Base-by-base conservation (phyloP, 2,797 vertebrate genomes). In the Sebastes alutus region DNA sequence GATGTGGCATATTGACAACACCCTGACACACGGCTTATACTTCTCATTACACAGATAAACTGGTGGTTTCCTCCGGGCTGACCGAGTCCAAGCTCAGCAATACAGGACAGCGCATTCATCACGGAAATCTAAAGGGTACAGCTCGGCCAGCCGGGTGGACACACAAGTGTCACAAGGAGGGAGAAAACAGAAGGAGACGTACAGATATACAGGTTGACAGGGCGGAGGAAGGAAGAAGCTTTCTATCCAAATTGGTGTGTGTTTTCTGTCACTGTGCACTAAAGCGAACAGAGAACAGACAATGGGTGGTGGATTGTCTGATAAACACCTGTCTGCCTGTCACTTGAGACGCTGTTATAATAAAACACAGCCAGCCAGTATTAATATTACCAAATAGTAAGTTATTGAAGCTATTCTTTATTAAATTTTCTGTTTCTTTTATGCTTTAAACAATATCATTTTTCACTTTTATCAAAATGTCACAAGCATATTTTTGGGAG, bases 41-140 rank as follows among this genome's bases (percentile, higher is more conserved):
- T 83, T 81, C 79, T 85, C 52, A 77, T 86, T 86, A 82, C 72
- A 78, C 3, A 86, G 88, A 92, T 83, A 79, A 77, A 71, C 54
- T 30, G 5, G 68, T 25, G 61, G 54, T 81, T 81, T 87, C 72
- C 72, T 81, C 42, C 29, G 77, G 83, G 71, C 82, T 49, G 72
- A 71, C 62, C 62, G 11, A 49, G 68, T 78, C 66, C 7, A 11
- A 2, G 12, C 63, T 90, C 81, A 79, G 86, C 81, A 69, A 42
- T 69, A 73, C 77, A 62, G 46, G 83, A 81, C 75, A 42, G 77
- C 46, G 68, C 91, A 86, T 89, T 91, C 81, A 89, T 93, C 87
- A 84, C 69, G 54, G 74, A 63, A 67, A 84, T 70, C 33, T 4
- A 62, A 69, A 59, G 66, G 67, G 65, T 73, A 83, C 72, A 38